A percentile compares a stretch with the other conserved stretches of the same genome.
Evolutionary conservation across 37 sponge, comb jelly and placozoan genomes (phyloP).

Genomic region (Halisarca cf. caerulea): DNA sequence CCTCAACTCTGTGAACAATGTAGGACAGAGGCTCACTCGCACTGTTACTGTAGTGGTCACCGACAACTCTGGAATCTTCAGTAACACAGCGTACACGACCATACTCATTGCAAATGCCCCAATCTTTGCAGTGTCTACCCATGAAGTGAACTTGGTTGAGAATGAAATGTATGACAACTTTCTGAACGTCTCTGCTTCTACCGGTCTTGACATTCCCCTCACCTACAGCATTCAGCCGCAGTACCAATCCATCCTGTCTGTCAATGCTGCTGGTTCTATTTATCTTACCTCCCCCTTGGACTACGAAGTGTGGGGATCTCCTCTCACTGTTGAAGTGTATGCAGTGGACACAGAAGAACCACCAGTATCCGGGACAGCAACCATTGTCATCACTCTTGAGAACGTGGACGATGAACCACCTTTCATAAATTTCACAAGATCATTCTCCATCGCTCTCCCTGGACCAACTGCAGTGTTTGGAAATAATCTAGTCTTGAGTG

Average conservation of each 20-base stretch:
- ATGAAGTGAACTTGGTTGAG: slow-evolving; percentile 39
- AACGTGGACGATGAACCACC: slow-evolving; percentile 57
- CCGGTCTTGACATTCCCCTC: slow-evolving; percentile 45
- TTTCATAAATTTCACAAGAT: slow-evolving; percentile 5
- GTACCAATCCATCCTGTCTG: not conserved
- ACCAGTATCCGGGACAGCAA: slow-evolving; percentile 70
- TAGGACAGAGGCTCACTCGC: slow-evolving; percentile 41
- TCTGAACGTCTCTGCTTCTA: slow-evolving; percentile 55
- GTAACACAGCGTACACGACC: slow-evolving; percentile 29
- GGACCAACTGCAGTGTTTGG: slow-evolving; percentile 18
- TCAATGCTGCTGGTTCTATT: slow-evolving; percentile 41
- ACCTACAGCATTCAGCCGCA: not conserved
- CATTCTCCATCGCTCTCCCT: slow-evolving; percentile 40
- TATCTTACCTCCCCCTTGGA: slow-evolving; percentile 48
- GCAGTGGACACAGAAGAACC: slow-evolving; percentile 71
- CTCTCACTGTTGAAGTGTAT: slow-evolving; percentile 50
- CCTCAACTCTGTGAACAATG: not conserved
- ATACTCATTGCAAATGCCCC: slow-evolving; percentile 69
- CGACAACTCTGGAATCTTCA: slow-evolving; percentile 38
- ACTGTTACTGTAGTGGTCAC: slow-evolving; percentile 32
- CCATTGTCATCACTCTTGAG: slow-evolving; percentile 57
- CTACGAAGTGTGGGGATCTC: slow-evolving; percentile 25
- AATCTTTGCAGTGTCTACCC: slow-evolving; percentile 18
- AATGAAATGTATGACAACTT: slow-evolving; percentile 25
- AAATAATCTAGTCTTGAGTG: slow-evolving; percentile 28